Base-by-base conservation (phyloP, 1,140 invertebrate genomes). In the Pachyrhynchus sulphureomaculatus region DNA sequence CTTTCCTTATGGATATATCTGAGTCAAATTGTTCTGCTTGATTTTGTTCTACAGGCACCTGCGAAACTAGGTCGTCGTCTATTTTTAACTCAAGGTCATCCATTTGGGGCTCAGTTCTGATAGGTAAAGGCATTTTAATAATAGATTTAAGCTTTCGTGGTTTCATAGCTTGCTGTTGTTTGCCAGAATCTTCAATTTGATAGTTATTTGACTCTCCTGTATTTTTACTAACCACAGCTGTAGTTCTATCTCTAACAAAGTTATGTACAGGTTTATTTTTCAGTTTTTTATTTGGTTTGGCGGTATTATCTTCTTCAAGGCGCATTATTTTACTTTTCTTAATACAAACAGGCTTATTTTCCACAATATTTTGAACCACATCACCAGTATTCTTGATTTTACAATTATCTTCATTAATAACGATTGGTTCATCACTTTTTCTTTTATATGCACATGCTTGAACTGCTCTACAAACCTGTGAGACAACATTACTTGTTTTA, bases 401-500 rank as follows among this genome's bases (percentile, higher is more conserved):
- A 1, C 17, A 29, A 13, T 47, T 44, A 41, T 44, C 15, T 29
- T 33, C 41, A 34, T 44, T 33, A 42, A 55, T 26, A 9, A 12
- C 23, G 12, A 17, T 9, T 17, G 15, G 13, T 5, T 18, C 12
- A 18, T 29, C 12, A 8, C 37, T 41, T 53, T 62, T 66, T 54
- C 64, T 44, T 65, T 73, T 62, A 23, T 53, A 57, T 3, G 65
- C 67, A 13, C 39, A 39, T 13, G 64, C 67, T 68, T 68, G 70
- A 2, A 73, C 64, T 13, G 56, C 69, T 34, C 71, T 68, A 21
- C 41, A 26, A 26, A 75, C 37, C 48, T 73, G 68, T 8, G 73
- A 74, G 23, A 68, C 23, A 3, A 71, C 70, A 67, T 62, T 68
- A 20, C 67, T 48, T 32, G 47, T 59, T 18, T 62, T 65, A 17